phyloP scores from a whole-genome alignment of 1,140 invertebrate species.

The Planococcus citri region DNA sequence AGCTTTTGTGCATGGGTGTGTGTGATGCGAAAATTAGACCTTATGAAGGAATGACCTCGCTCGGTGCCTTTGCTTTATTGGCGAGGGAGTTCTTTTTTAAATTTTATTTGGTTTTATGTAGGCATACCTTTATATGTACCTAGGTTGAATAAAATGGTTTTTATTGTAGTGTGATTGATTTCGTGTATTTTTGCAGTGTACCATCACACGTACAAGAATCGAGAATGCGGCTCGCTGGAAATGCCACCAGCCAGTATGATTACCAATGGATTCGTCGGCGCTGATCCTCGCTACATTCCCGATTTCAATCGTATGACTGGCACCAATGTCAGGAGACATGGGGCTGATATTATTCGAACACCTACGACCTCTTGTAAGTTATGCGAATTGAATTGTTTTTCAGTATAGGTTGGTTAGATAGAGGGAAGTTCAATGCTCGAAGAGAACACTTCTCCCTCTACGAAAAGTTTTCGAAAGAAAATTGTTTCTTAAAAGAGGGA shows the following conservation, averaged over 20 bases:
- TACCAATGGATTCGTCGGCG: slow-evolving; percentile 23
- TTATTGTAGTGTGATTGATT: too few relatives aligned
- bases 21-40: too few relatives aligned
- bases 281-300: slow-evolving; percentile 57
- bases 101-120: too few relatives aligned
- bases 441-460: too few relatives aligned
- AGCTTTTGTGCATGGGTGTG: too few relatives aligned
- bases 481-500: too few relatives aligned
- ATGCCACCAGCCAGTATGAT: not conserved
- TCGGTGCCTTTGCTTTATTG: too few relatives aligned
- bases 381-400: slow-evolving; percentile 33
- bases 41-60: too few relatives aligned
- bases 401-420: slow-evolving; percentile 22
- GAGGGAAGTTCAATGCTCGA: not conserved
- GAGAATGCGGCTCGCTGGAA: slow-evolving; percentile 24
- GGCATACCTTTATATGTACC: too few relatives aligned
- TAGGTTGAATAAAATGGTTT: too few relatives aligned
- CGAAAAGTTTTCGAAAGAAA: too few relatives aligned
- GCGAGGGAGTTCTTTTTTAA: too few relatives aligned
- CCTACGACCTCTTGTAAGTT: slow-evolving; percentile 54
- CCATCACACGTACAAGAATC: slow-evolving; percentile 30
- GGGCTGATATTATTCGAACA: slow-evolving; percentile 55
- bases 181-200: slow-evolving; percentile 27
- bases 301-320: slow-evolving; percentile 53
- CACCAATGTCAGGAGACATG: slow-evolving; percentile 40